Evolutionary conservation across 1,140 invertebrate species (phyloP), one percentile per base, ranked within the genome.

Genomic region (Oryzaephilus surinamensis): DNA sequence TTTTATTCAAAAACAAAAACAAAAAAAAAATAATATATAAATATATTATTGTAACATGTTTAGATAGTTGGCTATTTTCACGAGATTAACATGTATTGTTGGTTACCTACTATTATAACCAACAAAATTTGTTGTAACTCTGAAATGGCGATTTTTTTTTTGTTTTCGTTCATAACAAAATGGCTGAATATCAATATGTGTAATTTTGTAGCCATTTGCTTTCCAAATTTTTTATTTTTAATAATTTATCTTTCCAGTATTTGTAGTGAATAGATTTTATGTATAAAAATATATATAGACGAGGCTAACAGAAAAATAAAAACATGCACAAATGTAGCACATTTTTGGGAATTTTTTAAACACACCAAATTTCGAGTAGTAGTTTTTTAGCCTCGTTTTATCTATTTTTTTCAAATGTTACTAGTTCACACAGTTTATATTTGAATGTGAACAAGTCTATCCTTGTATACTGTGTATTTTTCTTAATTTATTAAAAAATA

Each of bases 321-420:
- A n/a, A n/a, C n/a, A n/a, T n/a, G 37, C 37, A 39, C 37, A 39
- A 39, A 29, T 24, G 24, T 31, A 14, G 37, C 37, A 39, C 37
- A 31, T 29, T 39, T 39, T 29, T 18, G 26, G 33, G 33, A 36
- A 27, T 24, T 17, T 24, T 27, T 36, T 26, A 19, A 21, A 20
- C 19, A 11, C n/a, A 6, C 20, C 18, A 24, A 8, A 7, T 23
- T 34, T 34, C 8, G 28, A 27, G 11, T n/a, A 35, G 20, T 3
- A 23, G 10, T 31, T 17, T n/a, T 31, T 11, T 13, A 4, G 19
- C 30, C 14, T 17, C 30, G 30, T 13, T 15, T 7, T 17, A 17
- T 14, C 30, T 14, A 35, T 29, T 36, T 36, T 36, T 36, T 26
- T 36, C 33, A 36, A 36, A 26, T 36, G 33, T 21, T 36, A 26